Evolutionary conservation across 2,113 vertebrate species (phyloP).

Genomic region (Microtus pennsylvanicus): DNA sequence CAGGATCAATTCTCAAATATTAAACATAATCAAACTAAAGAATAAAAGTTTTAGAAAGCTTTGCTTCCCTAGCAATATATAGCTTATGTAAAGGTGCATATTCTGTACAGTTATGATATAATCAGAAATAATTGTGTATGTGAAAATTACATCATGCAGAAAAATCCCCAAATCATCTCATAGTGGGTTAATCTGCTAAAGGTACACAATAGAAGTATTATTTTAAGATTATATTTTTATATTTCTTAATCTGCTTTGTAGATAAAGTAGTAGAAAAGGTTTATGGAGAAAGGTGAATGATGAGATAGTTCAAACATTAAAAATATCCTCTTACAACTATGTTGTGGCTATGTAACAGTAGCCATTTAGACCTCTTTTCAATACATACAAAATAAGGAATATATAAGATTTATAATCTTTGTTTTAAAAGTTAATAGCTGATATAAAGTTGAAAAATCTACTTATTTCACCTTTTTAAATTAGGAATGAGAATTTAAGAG

Average conservation of each 20-base stretch:
- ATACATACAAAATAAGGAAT: neutral
- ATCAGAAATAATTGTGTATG: neutral
- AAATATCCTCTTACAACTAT: neutral
- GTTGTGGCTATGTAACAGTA: neutral
- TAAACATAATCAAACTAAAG: neutral
- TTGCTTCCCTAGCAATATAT: neutral
- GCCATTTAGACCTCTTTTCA: neutral
- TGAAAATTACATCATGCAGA: neutral
- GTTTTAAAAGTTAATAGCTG: neutral
- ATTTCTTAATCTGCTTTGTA: neutral
- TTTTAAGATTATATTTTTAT: neutral
- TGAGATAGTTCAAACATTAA: neutral
- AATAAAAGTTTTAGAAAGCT: neutral
- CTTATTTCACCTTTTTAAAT: neutral
- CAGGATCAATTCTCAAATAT: neutral
- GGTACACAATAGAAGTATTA: neutral
- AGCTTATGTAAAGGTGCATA: neutral
- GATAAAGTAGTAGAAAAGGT: neutral
- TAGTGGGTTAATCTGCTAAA: neutral
- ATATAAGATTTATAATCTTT: neutral
- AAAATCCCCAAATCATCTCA: neutral
- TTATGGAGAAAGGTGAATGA: neutral
- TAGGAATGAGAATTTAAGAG: neutral
- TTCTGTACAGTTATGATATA: neutral
- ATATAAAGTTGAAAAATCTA: constrained; percentile 18